Base-by-base conservation (phyloP, 2,113 vertebrate genomes). In the Talpa occidentalis region DNA sequence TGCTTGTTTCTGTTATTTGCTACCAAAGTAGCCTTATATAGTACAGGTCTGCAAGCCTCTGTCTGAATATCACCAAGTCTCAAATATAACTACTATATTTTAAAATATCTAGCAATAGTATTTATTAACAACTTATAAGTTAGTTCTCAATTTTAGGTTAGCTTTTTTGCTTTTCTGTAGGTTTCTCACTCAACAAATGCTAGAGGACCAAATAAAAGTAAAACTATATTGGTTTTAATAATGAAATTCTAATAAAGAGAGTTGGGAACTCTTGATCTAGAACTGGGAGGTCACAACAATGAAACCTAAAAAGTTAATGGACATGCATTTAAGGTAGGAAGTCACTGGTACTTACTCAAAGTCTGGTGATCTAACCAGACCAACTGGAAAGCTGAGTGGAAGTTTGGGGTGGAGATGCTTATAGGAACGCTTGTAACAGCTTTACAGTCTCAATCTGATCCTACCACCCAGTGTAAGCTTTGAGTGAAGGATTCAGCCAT, bases 121-220 rank as follows among this genome's bases (percentile, higher is more conserved):
- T 59, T 52, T 35, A 67, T 76, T 67, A 69, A 86, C 12, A 66
- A 56, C 62, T 54, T 85, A 40, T 3, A 76, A 35, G 15, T 80
- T 86, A 69, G 77, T 60, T 69, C n/a, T 86, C 54, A 80, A 26
- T n/a, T 88, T 85, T 59, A 44, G 30, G 11, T 35, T 74, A 92
- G 62, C 44, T 88, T 78, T 47, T 81, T 78, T 49, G 10, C 35
- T 60, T 42, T 52, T 67, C 17, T 37, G 1, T 47, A 67, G 44
- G 64, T 92, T 94, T 85, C 40, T 91, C n/a, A 60, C 47, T 78
- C 37, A 73, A 49, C 77, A 88, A 76, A 70, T 62, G 70, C 44
- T 62, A 56, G 84, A 80, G 62, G 40, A 24, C 47, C 32, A 85
- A 74, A 72, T 66, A 47, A 81, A 17, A 78, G 30, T 40, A 67